Evolutionary conservation across 2,888 invertebrate species (phyloP), one percentile per base, ranked within the genome.

Genomic region (Ischnura elegans): DNA sequence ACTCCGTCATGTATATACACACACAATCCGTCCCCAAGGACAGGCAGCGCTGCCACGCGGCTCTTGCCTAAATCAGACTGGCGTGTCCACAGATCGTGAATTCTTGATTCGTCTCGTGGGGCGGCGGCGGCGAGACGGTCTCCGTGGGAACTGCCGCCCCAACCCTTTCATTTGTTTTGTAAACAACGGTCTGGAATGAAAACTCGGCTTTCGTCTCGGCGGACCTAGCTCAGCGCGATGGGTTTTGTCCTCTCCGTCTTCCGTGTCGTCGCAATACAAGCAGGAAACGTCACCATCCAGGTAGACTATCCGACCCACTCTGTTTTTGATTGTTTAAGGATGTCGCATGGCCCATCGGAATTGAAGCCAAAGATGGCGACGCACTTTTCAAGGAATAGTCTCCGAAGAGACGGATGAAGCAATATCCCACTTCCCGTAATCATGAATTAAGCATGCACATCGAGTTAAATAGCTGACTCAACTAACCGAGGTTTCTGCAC

Each of bases 71-170:
- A 43, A 43, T 61, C 55, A 61, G 8, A n/a, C 25, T 61, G 61
- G 43, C 51, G 66, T 90, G 90, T 90, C 90, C 90, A 90, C 61
- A 61, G 43, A 61, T 90, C 61, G 90, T 43, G 90, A 36, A 87
- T 87, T 29, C 87, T 87, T 87, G 45, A 36, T 87, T 36, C 87
- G 36, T 36, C 87, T 25, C 76, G 76, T 36, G 76, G 76, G 76
- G 16, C 61, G 61, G 76, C 51, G 76, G n/a, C 61, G 61, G 76
- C 51, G 76, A 25, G 76, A 76, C 29, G 36, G 76, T 16, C 76
- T 36, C 76, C 76, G 3, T 13, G 13, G 76, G 36, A 36, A 36
- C n/a, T n/a, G 1, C 76, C 61, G 3, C 55, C n/a, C n/a, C 66
- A 29, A 16, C 36, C 76, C 8, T 76, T 76, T 36, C 76, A 76